Conservation (phyloP, 2,797 vertebrate species). For the Hafferia zeledoni region DNA sequence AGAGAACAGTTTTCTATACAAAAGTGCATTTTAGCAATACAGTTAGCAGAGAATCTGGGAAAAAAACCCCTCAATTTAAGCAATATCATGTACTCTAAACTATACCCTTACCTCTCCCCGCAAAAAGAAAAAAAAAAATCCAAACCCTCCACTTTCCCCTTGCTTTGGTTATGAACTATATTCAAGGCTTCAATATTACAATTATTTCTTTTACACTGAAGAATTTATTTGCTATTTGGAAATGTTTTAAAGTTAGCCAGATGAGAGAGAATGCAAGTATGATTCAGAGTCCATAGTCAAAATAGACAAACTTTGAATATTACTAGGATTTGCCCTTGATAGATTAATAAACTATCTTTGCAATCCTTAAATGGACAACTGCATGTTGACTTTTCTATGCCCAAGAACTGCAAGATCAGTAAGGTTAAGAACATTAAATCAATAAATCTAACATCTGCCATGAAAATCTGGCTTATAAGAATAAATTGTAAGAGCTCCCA, state of each 20-base stretch:
- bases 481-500: conserved; percentile 36
- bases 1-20: conserved; percentile 74
- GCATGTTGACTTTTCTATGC: background rate
- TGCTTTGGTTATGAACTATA: conserved; percentile 76
- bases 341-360: conserved; percentile 19
- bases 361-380: background rate
- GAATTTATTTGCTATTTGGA: conserved; percentile 46
- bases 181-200: conserved; percentile 54
- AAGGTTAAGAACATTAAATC: background rate
- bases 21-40: conserved; percentile 76
- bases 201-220: background rate
- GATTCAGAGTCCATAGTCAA: conserved; percentile 26
- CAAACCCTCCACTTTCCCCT: background rate
- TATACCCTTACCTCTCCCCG: background rate
- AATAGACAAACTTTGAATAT: conserved; percentile 25
- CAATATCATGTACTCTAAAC: conserved; percentile 58
- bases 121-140: accelerated
- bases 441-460: background rate
- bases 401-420: background rate
- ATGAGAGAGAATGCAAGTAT: conserved; percentile 3
- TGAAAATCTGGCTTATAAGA: conserved; percentile 30
- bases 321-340: conserved; percentile 11
- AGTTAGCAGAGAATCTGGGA: conserved; percentile 66
- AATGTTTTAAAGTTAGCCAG: conserved; percentile 43
- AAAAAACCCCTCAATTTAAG: conserved; percentile 10